Evolutionary conservation across 2,113 vertebrate species (phyloP), one percentile per base, ranked within the genome.

Genomic region (Leptosomus discolor): DNA sequence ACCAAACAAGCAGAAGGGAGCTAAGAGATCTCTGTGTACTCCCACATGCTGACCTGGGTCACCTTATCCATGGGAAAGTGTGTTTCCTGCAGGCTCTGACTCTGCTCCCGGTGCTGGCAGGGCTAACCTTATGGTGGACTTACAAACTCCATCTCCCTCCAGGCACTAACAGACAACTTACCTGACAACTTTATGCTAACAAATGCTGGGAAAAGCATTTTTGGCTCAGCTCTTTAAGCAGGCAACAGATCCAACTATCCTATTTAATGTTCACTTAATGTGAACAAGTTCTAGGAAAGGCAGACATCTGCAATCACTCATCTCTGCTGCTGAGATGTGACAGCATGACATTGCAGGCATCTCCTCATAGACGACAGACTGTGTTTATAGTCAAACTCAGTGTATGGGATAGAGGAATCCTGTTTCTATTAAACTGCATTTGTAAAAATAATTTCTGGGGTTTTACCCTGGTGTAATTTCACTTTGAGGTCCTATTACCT

Each of bases 41-140:
- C 60, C 41, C 2, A 0, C 12, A 1, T 21, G 24, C 2, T 0
- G 3, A 10, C 45, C 8, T 64, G 68, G 27, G 23, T 70, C 80
- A 17, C 36, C 74, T 24, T 8, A 7, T 22, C 56, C 34, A 32
- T 5, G 5, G 58, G 22, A 17, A 69, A 74, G 9, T 0, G 12
- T 9, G 27, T 30, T 69, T 69, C 76, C 63, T 64, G 17, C 71
- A 46, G 37, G 51, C 53, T 36, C 37, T 30, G 43, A 11, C 3
- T 6, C 58, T n/a, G 56, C 58, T 81, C 22, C 37, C 1, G 0
- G 4, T 17, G 36, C 54, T 9, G 11, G 20, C 65, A 17, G 23
- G 41, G 45, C 11, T 20, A 32, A 37, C 11, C 34, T 36, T 24
- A 2, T 3, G 46, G 43, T 68, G n/a, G 14, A 3, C 19, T 46